Percentiles rank a stretch among this genome's conserved stretches.
These are phyloP conservation scores for Toxotes lorentzi DNA, from an alignment of 2,797 vertebrate genomes.

Conservation along the genomic window DNA sequence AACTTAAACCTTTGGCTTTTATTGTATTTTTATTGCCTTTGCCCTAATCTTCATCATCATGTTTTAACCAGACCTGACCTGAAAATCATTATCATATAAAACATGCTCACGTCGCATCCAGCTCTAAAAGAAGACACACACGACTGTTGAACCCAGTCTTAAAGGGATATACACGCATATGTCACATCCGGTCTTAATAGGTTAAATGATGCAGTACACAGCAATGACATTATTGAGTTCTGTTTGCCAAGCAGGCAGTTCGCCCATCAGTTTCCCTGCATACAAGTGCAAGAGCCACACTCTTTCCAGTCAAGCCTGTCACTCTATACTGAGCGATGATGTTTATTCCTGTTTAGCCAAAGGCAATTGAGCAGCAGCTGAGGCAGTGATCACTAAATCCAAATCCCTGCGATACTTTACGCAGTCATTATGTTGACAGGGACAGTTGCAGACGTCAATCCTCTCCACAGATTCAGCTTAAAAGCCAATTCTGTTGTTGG, in stretches of 20 bases:
- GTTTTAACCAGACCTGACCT: no score
- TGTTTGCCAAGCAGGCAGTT: constrained; percentile 46
- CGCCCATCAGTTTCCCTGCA: constrained; percentile 47
- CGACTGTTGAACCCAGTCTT: no score
- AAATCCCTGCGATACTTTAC: constrained; percentile 63
- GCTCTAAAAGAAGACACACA: no score
- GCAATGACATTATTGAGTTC: constrained; percentile 26
- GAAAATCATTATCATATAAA: no score
- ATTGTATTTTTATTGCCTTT: no score
- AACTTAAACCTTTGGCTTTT: no score
- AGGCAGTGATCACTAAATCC: constrained; percentile 65
- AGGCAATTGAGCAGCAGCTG: constrained; percentile 63
- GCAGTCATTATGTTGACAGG: constrained; percentile 63
- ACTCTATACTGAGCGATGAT: constrained; percentile 61
- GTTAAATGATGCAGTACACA: constrained; percentile 17
- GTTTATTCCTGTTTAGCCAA: constrained; percentile 67
- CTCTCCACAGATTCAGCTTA: constrained; percentile 35
- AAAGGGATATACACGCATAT: no score
- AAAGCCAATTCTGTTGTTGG: constrained; percentile 44
- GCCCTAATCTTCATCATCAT: no score
- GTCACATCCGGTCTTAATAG: not conserved
- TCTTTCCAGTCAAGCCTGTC: constrained; percentile 43
- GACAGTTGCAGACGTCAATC: constrained; percentile 60
- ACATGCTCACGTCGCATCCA: no score
- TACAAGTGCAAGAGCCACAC: constrained; percentile 14